Percentiles rank a stretch among this genome's conserved stretches.
Evolutionary conservation across 1,140 invertebrate species (phyloP).

Genomic region (Helicorthomorpha holstii): DNA sequence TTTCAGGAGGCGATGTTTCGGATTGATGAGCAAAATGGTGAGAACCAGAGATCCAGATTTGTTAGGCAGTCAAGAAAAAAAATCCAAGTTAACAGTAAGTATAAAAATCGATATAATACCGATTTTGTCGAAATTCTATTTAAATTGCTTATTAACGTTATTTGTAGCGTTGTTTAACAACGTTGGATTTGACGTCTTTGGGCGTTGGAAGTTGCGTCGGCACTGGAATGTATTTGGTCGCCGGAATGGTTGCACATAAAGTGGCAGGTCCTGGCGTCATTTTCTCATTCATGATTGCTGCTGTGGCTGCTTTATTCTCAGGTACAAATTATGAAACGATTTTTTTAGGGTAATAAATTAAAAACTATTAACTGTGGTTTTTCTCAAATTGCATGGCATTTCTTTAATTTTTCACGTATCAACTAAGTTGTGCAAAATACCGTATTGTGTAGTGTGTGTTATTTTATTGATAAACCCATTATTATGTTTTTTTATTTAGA

Average conservation of each 20-base stretch:
- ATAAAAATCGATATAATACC: too few species aligned
- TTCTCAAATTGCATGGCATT: not conserved
- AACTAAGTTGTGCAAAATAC: too few species aligned
- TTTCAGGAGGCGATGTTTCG: conserved; percentile 35
- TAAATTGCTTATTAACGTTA: too few species aligned
- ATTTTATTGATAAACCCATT: too few species aligned
- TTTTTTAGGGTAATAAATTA: not conserved
- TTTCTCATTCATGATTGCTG: conserved; percentile 75
- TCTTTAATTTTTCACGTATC: not conserved
- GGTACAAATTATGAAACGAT: conserved; percentile 33
- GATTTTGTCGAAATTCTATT: too few species aligned
- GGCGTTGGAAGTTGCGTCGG: conserved; percentile 74
- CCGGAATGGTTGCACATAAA: conserved; percentile 62
- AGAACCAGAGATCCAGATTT: conserved; percentile 54
- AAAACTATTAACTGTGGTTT: not conserved
- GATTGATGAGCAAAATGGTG: conserved; percentile 54
- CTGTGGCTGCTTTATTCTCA: conserved; percentile 76
- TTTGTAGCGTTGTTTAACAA: conserved; percentile 72
- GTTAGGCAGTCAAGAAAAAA: conserved; percentile 33
- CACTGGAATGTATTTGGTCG: conserved; percentile 82
- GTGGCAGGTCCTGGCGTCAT: conserved; percentile 74
- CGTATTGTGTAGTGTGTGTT: too few species aligned
- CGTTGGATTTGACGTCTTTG: conserved; percentile 69
- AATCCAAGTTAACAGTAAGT: conserved; percentile 14
- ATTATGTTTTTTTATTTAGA: too few species aligned